Evolutionary conservation across 2,888 invertebrate genomes (phyloP).

Genomic region (Tenodera sinensis): DNA sequence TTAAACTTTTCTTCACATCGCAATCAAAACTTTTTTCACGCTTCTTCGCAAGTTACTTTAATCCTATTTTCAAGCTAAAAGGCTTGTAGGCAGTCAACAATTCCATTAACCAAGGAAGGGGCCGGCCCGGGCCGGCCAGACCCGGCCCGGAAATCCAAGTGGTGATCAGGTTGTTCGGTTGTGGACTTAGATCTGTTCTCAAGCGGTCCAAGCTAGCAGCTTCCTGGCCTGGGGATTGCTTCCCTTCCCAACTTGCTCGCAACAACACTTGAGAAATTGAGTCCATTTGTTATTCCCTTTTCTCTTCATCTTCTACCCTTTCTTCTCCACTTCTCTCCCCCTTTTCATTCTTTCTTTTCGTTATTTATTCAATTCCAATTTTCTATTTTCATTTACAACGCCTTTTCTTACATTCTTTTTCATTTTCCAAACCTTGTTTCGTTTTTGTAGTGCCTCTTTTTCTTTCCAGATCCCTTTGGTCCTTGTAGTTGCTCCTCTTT

Average conservation of each 20-base stretch:
- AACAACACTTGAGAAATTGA: constrained; percentile 1
- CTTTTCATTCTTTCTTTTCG: constrained; percentile 9
- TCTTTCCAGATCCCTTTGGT: neutral
- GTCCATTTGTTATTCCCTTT: constrained; percentile 10
- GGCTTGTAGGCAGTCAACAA: neutral
- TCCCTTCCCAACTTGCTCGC: neutral
- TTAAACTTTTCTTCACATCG: neutral
- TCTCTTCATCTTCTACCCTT: constrained; percentile 7
- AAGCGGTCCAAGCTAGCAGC: neutral
- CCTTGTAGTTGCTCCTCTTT: neutral
- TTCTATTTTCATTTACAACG: constrained; percentile 21
- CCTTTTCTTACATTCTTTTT: neutral
- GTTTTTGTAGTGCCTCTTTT: neutral
- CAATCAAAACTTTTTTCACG: neutral
- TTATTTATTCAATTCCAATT: constrained; percentile 28
- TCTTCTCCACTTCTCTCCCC: neutral
- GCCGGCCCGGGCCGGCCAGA: too few species aligned
- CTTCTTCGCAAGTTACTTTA: neutral
- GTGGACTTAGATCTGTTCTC: neutral
- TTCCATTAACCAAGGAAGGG: neutral
- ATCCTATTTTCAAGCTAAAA: neutral
- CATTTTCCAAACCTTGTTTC: neutral
- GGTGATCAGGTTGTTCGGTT: neutral
- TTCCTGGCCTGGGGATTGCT: neutral
- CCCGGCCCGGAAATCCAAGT: neutral